These are phyloP conservation scores for Campylomormyrus numenius DNA, from an alignment of 2,113 vertebrate species.

Conservation along the genomic window DNA sequence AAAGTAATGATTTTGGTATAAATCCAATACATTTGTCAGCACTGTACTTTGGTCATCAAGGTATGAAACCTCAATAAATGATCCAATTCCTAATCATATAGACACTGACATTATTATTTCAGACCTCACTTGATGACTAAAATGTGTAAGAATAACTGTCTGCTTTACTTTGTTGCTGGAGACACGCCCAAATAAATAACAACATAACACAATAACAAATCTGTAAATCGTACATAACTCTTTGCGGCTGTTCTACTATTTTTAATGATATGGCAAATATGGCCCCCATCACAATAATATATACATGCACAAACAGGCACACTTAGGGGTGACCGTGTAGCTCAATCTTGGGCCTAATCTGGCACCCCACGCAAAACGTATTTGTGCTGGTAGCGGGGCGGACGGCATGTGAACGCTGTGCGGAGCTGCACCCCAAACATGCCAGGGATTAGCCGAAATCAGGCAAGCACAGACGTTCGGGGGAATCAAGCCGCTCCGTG, in stretches of 20 bases:
- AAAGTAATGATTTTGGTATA: not conserved
- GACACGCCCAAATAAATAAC: not conserved
- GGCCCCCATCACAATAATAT: not conserved
- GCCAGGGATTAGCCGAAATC: not conserved
- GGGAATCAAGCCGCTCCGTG: not conserved
- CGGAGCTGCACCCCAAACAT: not conserved
- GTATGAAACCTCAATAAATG: not conserved
- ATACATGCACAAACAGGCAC: not conserved
- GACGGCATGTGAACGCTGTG: not conserved
- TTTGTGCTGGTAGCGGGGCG: not conserved
- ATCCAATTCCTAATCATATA: not conserved
- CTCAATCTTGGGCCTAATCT: not conserved
- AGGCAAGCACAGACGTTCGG: not conserved
- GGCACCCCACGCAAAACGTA: not conserved
- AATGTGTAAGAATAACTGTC: not conserved
- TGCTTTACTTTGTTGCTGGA: not conserved
- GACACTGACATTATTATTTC: not conserved
- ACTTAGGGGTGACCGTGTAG: not conserved
- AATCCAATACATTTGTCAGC: not conserved
- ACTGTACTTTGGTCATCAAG: not conserved
- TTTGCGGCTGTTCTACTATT: not conserved
- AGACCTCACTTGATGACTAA: not conserved
- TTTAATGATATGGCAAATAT: not conserved
- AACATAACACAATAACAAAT: no score
- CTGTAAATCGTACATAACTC: not conserved